Evolutionary conservation across 1,140 invertebrate genomes (phyloP).

Genomic region (Hycleus cichorii): DNA sequence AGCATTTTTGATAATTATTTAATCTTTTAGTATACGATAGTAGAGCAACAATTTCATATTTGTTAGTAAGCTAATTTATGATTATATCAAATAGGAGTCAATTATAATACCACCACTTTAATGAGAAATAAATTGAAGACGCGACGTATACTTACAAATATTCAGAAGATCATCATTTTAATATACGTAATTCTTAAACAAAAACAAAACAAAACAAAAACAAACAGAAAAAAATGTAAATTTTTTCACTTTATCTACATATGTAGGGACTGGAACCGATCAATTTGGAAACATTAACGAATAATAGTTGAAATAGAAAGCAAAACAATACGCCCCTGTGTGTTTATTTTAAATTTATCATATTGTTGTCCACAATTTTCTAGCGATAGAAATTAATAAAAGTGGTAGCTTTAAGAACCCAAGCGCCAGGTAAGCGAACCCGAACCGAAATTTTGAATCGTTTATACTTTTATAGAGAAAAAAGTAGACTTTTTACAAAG

Average conservation of each 20-base stretch:
- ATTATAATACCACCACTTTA: too few species aligned
- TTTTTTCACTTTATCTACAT: not conserved
- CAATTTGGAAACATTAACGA: not conserved
- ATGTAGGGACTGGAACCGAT: slow-evolving; percentile 37
- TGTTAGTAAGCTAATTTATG: too few species aligned
- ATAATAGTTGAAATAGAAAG: slow-evolving; percentile 7
- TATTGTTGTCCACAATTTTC: not conserved
- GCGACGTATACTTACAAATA: not conserved
- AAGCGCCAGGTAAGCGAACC: slow-evolving; percentile 36
- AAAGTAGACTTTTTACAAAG: not conserved
- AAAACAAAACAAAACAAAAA: too few species aligned
- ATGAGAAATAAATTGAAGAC: too few species aligned
- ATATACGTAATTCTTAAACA: slow-evolving; percentile 2
- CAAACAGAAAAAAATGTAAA: not conserved
- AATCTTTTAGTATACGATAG: too few species aligned
- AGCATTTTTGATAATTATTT: too few species aligned
- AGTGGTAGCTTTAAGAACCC: slow-evolving; percentile 25
- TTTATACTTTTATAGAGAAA: not conserved
- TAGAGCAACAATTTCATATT: too few species aligned
- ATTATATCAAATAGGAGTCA: too few species aligned
- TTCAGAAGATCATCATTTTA: slow-evolving; percentile 25
- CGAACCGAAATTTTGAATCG: slow-evolving; percentile 35
- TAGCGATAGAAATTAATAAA: slow-evolving; percentile 7
- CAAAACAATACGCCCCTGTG: slow-evolving; percentile 8
- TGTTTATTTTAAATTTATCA: not conserved